Conservation (phyloP, 2,888 invertebrate genomes). For the Philereme vetulata region DNA sequence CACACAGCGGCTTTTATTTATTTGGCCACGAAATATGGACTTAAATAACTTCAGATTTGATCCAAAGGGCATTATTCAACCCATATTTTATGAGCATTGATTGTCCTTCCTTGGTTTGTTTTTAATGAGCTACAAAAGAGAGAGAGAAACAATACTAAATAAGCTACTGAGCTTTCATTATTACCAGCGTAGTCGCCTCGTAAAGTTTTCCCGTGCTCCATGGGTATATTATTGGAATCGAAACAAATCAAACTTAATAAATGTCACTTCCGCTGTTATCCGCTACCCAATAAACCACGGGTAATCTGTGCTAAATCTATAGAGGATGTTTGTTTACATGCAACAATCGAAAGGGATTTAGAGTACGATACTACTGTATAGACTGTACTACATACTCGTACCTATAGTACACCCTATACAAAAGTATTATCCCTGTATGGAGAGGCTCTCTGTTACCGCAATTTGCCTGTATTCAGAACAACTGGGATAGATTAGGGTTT, state of each 20-base stretch:
- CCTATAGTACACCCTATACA: constrained; percentile 12
- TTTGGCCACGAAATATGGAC: constrained; percentile 6
- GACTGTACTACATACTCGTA: background rate
- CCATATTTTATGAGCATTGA: constrained; percentile 18
- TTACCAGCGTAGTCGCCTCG: constrained; percentile 9
- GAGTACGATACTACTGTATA: constrained; percentile 6
- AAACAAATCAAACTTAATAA: constrained; percentile 17
- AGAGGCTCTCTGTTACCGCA: constrained; percentile 25
- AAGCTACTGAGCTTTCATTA: constrained; percentile 17
- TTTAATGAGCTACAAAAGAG: constrained; percentile 3
- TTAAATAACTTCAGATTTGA: constrained; percentile 7
- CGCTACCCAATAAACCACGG: constrained; percentile 20
- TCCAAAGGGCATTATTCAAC: constrained; percentile 12
- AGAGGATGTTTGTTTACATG: constrained; percentile 31
- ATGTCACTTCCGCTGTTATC: constrained; percentile 21
- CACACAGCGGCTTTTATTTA: background rate
- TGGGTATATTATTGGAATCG: constrained; percentile 14
- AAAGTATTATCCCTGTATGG: constrained; percentile 24
- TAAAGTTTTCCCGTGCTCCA: constrained; percentile 10
- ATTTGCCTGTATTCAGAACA: constrained; percentile 8
- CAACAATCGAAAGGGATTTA: constrained; percentile 28
- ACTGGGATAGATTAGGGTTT: background rate
- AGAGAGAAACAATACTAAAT: constrained; percentile 15
- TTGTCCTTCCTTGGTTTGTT: constrained; percentile 14
- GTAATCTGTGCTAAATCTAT: constrained; percentile 28